A percentile compares a stretch with the other conserved stretches of the same genome.
Conservation (phyloP, 2,888 invertebrate genomes). For the Physocephala rufipes region DNA sequence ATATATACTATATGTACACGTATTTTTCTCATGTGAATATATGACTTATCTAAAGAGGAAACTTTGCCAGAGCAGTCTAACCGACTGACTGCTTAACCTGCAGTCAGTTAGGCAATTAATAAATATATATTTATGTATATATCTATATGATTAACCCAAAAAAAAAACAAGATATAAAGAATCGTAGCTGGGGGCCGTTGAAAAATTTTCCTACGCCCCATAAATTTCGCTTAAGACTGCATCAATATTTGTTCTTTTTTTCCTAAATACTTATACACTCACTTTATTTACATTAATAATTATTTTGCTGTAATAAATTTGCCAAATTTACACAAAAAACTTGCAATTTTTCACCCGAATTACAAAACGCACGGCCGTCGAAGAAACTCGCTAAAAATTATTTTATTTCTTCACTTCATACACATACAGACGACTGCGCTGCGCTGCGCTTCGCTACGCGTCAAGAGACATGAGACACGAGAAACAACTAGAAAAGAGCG, state of each 20-base stretch:
- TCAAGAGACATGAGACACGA: too few species aligned
- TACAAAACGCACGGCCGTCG: slow-evolving; percentile 58
- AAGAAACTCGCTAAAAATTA: slow-evolving; percentile 57
- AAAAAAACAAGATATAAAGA: too few species aligned
- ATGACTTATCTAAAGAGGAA: slow-evolving; percentile 2
- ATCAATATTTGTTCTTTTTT: slow-evolving; percentile 38
- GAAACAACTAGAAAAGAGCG: slow-evolving; percentile 35
- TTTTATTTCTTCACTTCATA: slow-evolving; percentile 47
- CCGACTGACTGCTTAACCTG: not conserved
- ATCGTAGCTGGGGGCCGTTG: slow-evolving; percentile 22
- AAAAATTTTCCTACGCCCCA: slow-evolving; percentile 28
- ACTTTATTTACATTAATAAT: slow-evolving; percentile 46
- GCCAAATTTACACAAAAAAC: slow-evolving; percentile 54
- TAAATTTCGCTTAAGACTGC: slow-evolving; percentile 25
- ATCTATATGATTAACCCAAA: not conserved
- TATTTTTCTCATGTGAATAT: too few species aligned
- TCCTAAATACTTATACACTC: slow-evolving; percentile 45
- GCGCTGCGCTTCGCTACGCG: too few species aligned
- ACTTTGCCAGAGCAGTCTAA: too few species aligned
- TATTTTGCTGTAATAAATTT: slow-evolving; percentile 57
- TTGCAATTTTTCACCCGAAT: slow-evolving; percentile 56
- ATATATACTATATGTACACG: not conserved
- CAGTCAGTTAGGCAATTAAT: not conserved
- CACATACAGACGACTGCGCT: too few species aligned
- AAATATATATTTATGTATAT: too few species aligned